Conservation (phyloP, 2,113 vertebrate species). For the Anguilla japonica region DNA sequence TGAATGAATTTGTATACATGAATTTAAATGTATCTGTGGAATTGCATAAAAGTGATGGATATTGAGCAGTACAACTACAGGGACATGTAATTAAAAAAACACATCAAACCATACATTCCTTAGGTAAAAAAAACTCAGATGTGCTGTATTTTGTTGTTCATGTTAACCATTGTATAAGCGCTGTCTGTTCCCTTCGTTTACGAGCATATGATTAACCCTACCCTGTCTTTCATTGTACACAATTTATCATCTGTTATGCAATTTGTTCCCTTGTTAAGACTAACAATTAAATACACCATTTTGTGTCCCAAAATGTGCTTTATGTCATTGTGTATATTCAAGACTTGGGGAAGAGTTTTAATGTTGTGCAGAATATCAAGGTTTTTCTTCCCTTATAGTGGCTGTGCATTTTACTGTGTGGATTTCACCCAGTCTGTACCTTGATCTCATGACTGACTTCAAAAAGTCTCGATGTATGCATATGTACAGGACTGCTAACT, state of each 20-base stretch:
- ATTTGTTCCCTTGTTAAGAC: background rate
- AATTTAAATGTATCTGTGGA: background rate
- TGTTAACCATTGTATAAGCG: background rate
- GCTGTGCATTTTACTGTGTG: background rate
- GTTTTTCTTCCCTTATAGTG: background rate
- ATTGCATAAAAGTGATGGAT: background rate
- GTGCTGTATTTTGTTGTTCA: background rate
- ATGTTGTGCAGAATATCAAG: background rate
- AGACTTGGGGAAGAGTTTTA: background rate
- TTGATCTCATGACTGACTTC: background rate
- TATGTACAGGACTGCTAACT: background rate
- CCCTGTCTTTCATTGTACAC: background rate
- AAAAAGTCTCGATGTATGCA: background rate
- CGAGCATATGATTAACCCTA: background rate
- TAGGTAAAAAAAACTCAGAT: background rate
- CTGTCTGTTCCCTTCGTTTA: background rate
- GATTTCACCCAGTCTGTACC: background rate
- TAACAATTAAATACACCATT: slow-evolving; percentile 8
- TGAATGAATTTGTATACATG: background rate
- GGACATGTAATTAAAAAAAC: background rate
- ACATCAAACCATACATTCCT: slow-evolving; percentile 5
- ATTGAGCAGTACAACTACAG: background rate
- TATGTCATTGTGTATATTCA: background rate
- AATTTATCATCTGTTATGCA: background rate
- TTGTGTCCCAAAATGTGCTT: slow-evolving; percentile 6